Base-by-base conservation (phyloP, 1,140 invertebrate species). In the Eciton burchellii region DNA sequence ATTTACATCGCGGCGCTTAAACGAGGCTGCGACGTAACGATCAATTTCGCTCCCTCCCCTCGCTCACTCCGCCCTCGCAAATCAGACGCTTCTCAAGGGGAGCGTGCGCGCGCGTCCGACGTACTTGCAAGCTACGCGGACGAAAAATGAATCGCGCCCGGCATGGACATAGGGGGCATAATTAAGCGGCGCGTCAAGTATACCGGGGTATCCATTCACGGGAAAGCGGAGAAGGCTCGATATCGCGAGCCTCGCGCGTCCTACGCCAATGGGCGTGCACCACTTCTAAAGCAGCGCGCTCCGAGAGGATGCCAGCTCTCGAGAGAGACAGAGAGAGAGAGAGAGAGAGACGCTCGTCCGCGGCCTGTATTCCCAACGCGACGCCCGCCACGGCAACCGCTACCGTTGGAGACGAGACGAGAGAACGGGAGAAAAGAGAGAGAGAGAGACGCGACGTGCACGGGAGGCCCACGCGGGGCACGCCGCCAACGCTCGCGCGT, bases 401-500 rank as follows among this genome's bases (percentile, higher is more conserved):
- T 87, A 87, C 85, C 84, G 85, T 76, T 79, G 35, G n/a, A 65
- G 26, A 71, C 29, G 26, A 43, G 14, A 35, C n/a, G 11, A 21
- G 52, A 9, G n/a, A 54, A 3, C 6, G 8, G n/a, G 8, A 9
- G 52, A 54, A 19, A 54, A 19, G 14, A 52, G 49, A 52, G 49
- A n/a, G 12, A 14, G 43, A 35, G 43, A 62, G 57, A 19, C 49
- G 19, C 68, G 29, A 24, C 6, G 52, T 43, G 29, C 2, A 4
- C n/a, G 12, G 47, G 65, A 35, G 43, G 82, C 81, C 85, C 68
- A 87, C 85, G 81, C 85, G 79, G 52, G 73, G 52, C 54, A 66
- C 85, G 59, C 65, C 82, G 83, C 86, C 86, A 87, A 88, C 86
- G 86, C 85, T 49, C 29, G 3, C 26, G 14, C 57, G 24, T 52